A percentile compares a stretch with the other conserved stretches of the same genome.
These are phyloP conservation scores for Chloroclysta siterata DNA, from an alignment of 2,888 invertebrate species.

Conservation along the genomic window DNA sequence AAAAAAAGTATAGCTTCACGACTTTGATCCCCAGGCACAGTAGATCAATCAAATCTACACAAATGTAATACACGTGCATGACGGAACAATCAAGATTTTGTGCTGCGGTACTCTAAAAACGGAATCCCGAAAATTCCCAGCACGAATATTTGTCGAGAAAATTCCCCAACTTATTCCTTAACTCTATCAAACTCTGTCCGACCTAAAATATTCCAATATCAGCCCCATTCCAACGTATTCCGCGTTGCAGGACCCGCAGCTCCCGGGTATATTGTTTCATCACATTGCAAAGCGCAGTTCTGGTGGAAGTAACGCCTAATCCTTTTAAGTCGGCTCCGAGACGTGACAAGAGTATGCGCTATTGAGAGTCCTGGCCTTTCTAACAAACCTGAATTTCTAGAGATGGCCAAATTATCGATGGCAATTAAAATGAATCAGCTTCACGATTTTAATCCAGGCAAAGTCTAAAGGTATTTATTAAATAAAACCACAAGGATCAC, in stretches of 20 bases:
- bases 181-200: background rate
- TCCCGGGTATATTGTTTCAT: constrained; percentile 38
- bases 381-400: constrained; percentile 39
- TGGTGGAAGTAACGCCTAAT: constrained; percentile 50
- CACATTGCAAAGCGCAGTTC: constrained; percentile 41
- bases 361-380: constrained; percentile 43
- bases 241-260: background rate
- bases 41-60: no score
- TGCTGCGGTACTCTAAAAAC: background rate
- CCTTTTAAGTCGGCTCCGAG: constrained; percentile 47
- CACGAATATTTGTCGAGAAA: background rate
- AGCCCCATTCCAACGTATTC: background rate
- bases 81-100: no score
- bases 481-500: no score
- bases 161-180: background rate
- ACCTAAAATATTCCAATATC: constrained; percentile 4
- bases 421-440: no score
- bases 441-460: no score
- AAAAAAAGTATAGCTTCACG: no score
- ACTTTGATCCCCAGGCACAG: no score
- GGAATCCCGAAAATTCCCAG: background rate
- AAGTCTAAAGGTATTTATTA: no score
- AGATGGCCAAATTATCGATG: constrained; percentile 11
- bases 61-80: no score
- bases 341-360: constrained; percentile 50